A percentile compares a stretch with the other conserved stretches of the same genome.
Evolutionary conservation across 1,140 invertebrate genomes (phyloP).

Genomic region (Limonius californicus): DNA sequence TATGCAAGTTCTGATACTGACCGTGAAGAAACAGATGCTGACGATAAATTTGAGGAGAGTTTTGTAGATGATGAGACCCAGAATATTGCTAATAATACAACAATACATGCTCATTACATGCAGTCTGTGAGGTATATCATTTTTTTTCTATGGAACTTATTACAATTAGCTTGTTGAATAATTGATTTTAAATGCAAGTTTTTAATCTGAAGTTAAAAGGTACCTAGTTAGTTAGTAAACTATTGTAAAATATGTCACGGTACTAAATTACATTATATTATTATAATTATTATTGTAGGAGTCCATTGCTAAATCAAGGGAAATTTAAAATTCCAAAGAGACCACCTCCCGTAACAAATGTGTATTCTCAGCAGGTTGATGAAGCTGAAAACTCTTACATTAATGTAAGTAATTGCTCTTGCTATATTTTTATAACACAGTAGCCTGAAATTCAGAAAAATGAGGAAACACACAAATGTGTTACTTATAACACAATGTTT

Average conservation of each 20-base stretch:
- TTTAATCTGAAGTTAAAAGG: too few species aligned
- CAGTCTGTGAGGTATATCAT: slow-evolving; percentile 35
- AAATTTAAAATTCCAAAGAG: slow-evolving; percentile 31
- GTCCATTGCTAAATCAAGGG: slow-evolving; percentile 24
- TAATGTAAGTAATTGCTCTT: slow-evolving; percentile 31
- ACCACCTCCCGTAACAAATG: background rate
- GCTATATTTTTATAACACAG: slow-evolving; percentile 3
- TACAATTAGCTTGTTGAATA: background rate
- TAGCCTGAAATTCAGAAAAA: too few species aligned
- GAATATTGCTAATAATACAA: slow-evolving; percentile 25
- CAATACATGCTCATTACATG: slow-evolving; percentile 41
- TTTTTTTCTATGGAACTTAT: background rate
- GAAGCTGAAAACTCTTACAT: slow-evolving; percentile 34
- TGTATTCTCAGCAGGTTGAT: slow-evolving; percentile 37
- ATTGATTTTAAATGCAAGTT: too few species aligned
- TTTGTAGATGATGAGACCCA: slow-evolving; percentile 42
- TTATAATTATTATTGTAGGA: slow-evolving; percentile 23
- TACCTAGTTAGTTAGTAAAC: too few species aligned
- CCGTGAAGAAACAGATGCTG: slow-evolving; percentile 32
- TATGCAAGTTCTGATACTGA: slow-evolving; percentile 35
- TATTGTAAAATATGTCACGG: background rate
- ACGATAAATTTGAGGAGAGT: slow-evolving; percentile 37
- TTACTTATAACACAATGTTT: too few species aligned
- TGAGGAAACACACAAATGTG: background rate
- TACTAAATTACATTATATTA: background rate